Base-by-base conservation (phyloP, 2,797 vertebrate species). In the Hozukius guyotensis region DNA sequence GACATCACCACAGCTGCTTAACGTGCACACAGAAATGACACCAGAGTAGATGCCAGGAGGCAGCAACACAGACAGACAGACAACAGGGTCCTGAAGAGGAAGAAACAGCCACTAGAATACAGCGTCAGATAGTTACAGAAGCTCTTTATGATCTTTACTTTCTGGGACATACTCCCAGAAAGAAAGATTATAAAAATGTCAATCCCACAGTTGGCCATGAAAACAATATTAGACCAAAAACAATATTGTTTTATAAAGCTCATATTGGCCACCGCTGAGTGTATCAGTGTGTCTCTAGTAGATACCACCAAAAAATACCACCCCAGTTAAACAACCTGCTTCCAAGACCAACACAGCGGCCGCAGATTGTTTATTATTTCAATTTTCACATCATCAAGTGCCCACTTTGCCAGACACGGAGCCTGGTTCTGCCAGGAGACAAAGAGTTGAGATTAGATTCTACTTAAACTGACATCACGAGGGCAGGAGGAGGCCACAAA, bases 1-100 rank as follows among this genome's bases (percentile, higher is more conserved):
- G 86, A 91, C 82, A 79, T 93, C 90, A 93, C 71, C 78, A 72
- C 89, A 87, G 82, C 86, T 87, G 81, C 71, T 85, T 79, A 38
- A 84, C 64, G 83, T 85, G 84, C 67, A 78, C 70, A 67, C 16
- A 84, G 69, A 79, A 86, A 80, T 89, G 84, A 90, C 90, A 92
- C 62, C 31, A 67, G 73, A 66, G 27, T 29, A n/a, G 24, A 84
- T 78, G 73, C 71, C 81, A 87, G 75, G n/a, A 75, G 80, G 55
- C 73, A 22, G 60, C 71, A 79, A 18, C 42, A 46, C 42, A 46
- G 42, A 18, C 49, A 52, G 49, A 52, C 72, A 42, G 53, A 76
- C 53, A 16, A 27, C 31, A 65, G 7, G 67, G 74, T 67, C 60
- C 55, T 32, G 12, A 61, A 56, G 53, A 34, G 59, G 60, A 53